Conservation (phyloP, 2,888 invertebrate genomes). For the Eupithecia centaureata region DNA sequence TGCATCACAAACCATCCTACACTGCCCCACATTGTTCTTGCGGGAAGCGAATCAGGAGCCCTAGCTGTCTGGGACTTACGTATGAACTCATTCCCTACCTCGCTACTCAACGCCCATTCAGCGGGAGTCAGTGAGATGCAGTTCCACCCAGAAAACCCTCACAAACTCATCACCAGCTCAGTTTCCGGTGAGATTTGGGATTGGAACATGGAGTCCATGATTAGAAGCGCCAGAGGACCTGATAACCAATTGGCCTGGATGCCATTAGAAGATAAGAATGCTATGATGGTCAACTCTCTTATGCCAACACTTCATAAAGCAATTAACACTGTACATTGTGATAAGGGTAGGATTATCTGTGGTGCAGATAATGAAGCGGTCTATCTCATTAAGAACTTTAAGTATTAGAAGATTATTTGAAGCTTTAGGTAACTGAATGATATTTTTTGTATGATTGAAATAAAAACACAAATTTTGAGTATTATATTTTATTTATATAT, state of each 20-base stretch:
- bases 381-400: constrained; percentile 89
- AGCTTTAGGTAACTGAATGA: constrained; percentile 15
- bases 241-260: constrained; percentile 85
- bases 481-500: constrained; percentile 44
- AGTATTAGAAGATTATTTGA: constrained; percentile 54
- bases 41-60: constrained; percentile 94
- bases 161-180: constrained; percentile 92
- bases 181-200: constrained; percentile 94
- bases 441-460: constrained; percentile 22
- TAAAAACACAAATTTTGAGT: constrained; percentile 34
- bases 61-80: constrained; percentile 96
- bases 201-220: constrained; percentile 89
- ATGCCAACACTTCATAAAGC: constrained; percentile 90
- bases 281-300: constrained; percentile 88
- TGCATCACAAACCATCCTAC: constrained; percentile 93
- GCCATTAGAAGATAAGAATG: constrained; percentile 87
- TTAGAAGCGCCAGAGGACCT: constrained; percentile 65
- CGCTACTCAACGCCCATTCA: constrained; percentile 90
- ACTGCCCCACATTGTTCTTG: constrained; percentile 92
- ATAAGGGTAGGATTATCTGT: constrained; percentile 89
- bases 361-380: constrained; percentile 95
- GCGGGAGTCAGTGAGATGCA: constrained; percentile 92
- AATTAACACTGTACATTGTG: constrained; percentile 92
- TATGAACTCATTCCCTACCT: constrained; percentile 92
- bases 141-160: constrained; percentile 93